A percentile compares a stretch with the other conserved stretches of the same genome.
These are phyloP conservation scores for Aspidapion aeneum DNA, from an alignment of 2,888 invertebrate species.

Conservation along the genomic window DNA sequence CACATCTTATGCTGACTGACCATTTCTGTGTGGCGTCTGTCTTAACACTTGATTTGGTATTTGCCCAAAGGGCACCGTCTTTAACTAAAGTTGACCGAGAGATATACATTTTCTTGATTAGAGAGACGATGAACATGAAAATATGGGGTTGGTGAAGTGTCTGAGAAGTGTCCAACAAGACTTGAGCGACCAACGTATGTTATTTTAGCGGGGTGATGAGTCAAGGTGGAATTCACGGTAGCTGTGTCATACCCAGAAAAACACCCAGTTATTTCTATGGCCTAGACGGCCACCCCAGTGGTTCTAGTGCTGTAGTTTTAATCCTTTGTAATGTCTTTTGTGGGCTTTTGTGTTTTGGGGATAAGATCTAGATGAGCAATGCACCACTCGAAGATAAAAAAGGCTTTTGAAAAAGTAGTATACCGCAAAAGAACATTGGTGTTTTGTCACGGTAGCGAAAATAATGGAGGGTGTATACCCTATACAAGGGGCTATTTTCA, in stretches of 20 bases:
- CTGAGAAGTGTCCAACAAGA: no score
- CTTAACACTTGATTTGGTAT: slow-evolving; percentile 38
- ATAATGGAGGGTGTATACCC: not conserved
- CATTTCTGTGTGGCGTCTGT: slow-evolving; percentile 30
- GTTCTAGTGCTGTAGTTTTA: not conserved
- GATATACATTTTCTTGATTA: no score
- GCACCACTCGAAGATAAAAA: not conserved
- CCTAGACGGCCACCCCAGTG: not conserved
- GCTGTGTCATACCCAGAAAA: not conserved
- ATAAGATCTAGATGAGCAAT: not conserved
- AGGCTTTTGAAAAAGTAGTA: no score
- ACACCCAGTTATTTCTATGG: not conserved
- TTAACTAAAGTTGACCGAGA: not conserved
- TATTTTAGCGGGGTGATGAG: no score
- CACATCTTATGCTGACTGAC: no score
- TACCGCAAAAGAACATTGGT: not conserved
- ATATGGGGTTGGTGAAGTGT: no score
- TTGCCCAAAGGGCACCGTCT: slow-evolving; percentile 11
- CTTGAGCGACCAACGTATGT: no score
- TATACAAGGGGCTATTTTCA: not conserved
- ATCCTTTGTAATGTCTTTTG: not conserved
- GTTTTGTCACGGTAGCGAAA: not conserved
- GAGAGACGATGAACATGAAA: no score
- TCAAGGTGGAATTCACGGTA: no score
- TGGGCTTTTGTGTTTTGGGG: not conserved